Evolutionary conservation across 2,888 invertebrate genomes (phyloP).

Genomic region (Chelonus formosanus): DNA sequence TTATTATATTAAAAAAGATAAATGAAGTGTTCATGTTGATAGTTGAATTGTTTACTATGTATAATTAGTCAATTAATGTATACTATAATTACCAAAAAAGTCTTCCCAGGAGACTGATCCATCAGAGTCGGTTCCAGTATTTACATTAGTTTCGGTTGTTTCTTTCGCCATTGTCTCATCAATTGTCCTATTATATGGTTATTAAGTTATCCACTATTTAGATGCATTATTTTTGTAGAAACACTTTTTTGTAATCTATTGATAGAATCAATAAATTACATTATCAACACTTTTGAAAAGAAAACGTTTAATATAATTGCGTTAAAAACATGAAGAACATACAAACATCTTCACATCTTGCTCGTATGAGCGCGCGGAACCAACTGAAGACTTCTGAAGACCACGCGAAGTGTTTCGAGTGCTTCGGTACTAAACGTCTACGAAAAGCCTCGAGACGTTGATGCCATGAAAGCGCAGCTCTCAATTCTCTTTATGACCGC

Average conservation of each 20-base stretch:
- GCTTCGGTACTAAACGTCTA: background rate
- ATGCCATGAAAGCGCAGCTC: slow-evolving; percentile 5
- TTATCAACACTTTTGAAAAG: too few relatives aligned
- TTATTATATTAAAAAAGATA: too few relatives aligned
- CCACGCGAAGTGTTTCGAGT: background rate
- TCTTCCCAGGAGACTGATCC: slow-evolving; percentile 78
- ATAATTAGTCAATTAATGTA: too few relatives aligned
- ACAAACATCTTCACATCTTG: background rate
- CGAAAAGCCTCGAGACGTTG: background rate
- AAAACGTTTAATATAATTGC: too few relatives aligned
- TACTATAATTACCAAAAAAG: slow-evolving; percentile 72
- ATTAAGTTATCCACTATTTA: background rate
- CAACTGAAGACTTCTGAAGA: slow-evolving; percentile 17
- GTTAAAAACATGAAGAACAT: background rate
- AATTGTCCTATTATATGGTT: background rate
- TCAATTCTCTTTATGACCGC: slow-evolving; percentile 7
- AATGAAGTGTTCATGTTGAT: too few relatives aligned
- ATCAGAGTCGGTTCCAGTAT: slow-evolving; percentile 71
- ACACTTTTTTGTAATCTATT: background rate
- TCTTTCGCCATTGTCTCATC: slow-evolving; percentile 50
- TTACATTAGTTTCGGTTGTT: slow-evolving; percentile 51
- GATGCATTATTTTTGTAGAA: too few relatives aligned
- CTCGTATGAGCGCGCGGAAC: slow-evolving; percentile 21
- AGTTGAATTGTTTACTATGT: too few relatives aligned
- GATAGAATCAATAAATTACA: too few relatives aligned